Base-by-base conservation (phyloP, 1,140 invertebrate species). In the Bombus soroeensis region DNA sequence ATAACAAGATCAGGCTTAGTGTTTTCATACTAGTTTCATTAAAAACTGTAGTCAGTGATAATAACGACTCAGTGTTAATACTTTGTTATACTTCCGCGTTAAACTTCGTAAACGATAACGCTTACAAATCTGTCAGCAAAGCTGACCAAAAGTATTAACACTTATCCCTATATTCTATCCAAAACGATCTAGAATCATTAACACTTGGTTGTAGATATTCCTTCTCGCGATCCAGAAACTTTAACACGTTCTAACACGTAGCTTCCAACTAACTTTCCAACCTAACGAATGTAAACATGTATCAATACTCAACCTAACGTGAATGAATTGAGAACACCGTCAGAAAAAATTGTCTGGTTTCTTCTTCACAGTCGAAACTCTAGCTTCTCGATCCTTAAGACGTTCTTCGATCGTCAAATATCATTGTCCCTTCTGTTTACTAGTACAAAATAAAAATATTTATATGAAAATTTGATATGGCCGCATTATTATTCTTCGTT, bases 181-280 rank as follows among this genome's bases (percentile, higher is more conserved):
- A 6, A 25, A 9, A 25, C 32, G 80, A 73, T 81, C 53, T 62
- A 34, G 39, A 73, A 73, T 59, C 70, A n/a, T 81, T 72, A 81
- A 73, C 80, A 81, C 80, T 70, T 70, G 43, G 22, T 15, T 41
- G 28, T 64, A 32, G 28, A 59, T 72, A 72, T 22, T 2, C 3
- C 15, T 4, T 37, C 32, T 79, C 9, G 22, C 34, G 64, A 80
- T 80, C 34, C 43, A 80, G 64, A 53, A 80, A 70, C 41, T 68
- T 79, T 53, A 47, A 62, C 78, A 68, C 62, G 13, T 77, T 3
- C 39, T 10, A 13, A 78, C 41, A 64, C 28, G n/a, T n/a, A 9
- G 32, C 34, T 80, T 22, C 32, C 22, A 79, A 53, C 59, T 62
- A 62, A 28, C 28, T 62, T 62, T n/a, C 28, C 3, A 3, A 43